phyloP scores from a whole-genome alignment of 2,888 invertebrate genomes.

The Xestia sexstrigata region DNA sequence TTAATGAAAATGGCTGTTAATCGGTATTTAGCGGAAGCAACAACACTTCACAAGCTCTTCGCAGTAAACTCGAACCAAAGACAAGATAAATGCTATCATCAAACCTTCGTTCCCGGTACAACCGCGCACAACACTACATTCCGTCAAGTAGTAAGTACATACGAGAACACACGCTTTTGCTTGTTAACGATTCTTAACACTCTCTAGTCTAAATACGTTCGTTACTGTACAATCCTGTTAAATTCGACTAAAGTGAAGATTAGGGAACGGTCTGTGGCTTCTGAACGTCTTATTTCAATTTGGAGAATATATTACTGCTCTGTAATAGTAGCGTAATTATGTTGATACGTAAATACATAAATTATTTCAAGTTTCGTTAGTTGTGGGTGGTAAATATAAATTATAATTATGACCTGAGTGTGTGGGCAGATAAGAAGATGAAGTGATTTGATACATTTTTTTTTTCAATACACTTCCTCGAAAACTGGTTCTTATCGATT shows the following conservation, averaged over 20 bases:
- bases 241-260: constrained; percentile 53
- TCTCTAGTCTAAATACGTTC: constrained; percentile 49
- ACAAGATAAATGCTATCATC: constrained; percentile 7
- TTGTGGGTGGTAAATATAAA: too few relatives aligned
- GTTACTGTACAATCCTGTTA: constrained; percentile 46
- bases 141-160: constrained; percentile 47
- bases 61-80: not conserved
- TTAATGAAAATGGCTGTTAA: not conserved
- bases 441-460: not conserved
- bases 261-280: constrained; percentile 45
- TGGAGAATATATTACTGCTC: constrained; percentile 15
- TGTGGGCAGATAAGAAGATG: not conserved
- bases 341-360: constrained; percentile 36
- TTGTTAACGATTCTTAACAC: constrained; percentile 66
- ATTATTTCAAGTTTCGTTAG: constrained; percentile 15
- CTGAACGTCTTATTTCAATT: constrained; percentile 60
- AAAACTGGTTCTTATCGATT: too few relatives aligned
- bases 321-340: constrained; percentile 16
- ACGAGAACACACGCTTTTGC: constrained; percentile 61
- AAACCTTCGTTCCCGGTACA: constrained; percentile 17
- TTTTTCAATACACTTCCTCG: too few relatives aligned
- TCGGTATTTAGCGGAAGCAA: not conserved
- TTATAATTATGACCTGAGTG: not conserved
- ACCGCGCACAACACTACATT: constrained; percentile 46
- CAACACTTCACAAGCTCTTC: constrained; percentile 2